A percentile compares a stretch with the other conserved stretches of the same genome.
Conservation (phyloP, 92 coral and sea anemone species). For the Palythoa grandiflora region DNA sequence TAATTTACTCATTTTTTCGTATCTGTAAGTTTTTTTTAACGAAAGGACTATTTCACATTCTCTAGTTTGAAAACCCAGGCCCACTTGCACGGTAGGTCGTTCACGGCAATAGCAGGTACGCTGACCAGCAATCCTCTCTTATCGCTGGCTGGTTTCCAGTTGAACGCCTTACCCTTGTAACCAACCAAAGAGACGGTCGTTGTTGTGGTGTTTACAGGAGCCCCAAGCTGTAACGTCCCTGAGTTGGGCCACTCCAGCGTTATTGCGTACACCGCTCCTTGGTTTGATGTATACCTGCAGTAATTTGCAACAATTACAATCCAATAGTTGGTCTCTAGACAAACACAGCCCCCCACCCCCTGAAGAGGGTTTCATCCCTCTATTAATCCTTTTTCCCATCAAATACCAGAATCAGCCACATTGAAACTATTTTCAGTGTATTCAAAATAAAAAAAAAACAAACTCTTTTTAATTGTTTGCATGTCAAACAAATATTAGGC, state of each 20-base stretch:
- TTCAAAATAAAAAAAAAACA: no score
- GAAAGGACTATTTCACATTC: slow-evolving; percentile 37
- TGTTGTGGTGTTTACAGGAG: slow-evolving; percentile 26
- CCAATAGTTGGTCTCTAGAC: no score
- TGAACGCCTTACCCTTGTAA: slow-evolving; percentile 35
- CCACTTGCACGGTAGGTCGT: slow-evolving; percentile 58
- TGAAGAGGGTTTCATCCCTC: no score
- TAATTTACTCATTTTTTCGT: no score
- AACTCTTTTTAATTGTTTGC: no score
- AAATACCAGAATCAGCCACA: no score
- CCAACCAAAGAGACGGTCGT: slow-evolving; percentile 55
- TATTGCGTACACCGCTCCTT: slow-evolving; percentile 59
- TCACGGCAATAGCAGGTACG: slow-evolving; percentile 40
- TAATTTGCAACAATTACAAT: no score
- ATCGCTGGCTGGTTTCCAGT: slow-evolving; percentile 49
- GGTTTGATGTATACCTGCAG: slow-evolving; percentile 68
- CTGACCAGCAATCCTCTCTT: slow-evolving; percentile 40
- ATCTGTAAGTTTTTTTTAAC: background rate
- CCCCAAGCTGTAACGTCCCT: slow-evolving; percentile 55
- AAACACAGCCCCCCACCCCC: background rate
- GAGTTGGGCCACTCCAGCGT: slow-evolving; percentile 61
- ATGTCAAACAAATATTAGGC: no score
- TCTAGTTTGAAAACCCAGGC: slow-evolving; percentile 68
- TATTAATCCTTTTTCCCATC: no score
- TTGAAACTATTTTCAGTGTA: no score